These are phyloP conservation scores for Oryzias dopingdopingensis DNA, from an alignment of 2,797 vertebrate species.

Conservation along the genomic window DNA sequence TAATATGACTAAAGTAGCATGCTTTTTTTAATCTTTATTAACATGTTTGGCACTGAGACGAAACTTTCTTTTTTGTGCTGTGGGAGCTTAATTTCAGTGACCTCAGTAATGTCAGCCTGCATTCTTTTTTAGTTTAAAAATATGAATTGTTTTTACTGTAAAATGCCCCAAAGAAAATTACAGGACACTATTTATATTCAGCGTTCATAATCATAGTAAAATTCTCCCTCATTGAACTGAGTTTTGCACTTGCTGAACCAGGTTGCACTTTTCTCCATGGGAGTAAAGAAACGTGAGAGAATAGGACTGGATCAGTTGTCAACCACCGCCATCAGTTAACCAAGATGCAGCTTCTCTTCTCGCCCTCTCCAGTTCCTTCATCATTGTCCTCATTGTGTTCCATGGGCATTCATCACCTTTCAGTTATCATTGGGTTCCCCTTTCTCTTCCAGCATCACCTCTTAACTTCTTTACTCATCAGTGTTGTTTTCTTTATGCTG, in stretches of 20 bases:
- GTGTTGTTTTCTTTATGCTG: slow-evolving; percentile 25
- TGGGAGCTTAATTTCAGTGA: not conserved
- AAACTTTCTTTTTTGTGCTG: not conserved
- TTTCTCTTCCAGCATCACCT: slow-evolving; percentile 13
- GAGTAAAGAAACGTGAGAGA: slow-evolving; percentile 47
- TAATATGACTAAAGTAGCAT: not conserved
- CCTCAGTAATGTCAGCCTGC: slow-evolving; percentile 2
- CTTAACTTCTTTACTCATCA: slow-evolving; percentile 7
- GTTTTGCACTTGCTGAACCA: slow-evolving; percentile 16
- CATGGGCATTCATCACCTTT: slow-evolving; percentile 25
- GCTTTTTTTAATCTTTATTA: not conserved
- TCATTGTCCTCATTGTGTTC: slow-evolving; percentile 35
- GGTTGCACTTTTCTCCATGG: slow-evolving; percentile 27
- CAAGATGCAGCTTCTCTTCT: slow-evolving; percentile 41
- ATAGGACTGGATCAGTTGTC: slow-evolving; percentile 44
- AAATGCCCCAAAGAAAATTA: not conserved
- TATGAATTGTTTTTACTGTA: slow-evolving; percentile 1
- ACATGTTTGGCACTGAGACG: not conserved
- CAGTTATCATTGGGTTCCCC: slow-evolving; percentile 23
- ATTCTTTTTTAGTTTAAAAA: slow-evolving; percentile 13
- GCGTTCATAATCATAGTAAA: slow-evolving; percentile 6
- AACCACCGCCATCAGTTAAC: slow-evolving; percentile 52
- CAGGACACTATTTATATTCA: not conserved
- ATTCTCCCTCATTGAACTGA: slow-evolving; percentile 1
- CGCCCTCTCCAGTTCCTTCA: slow-evolving; percentile 38